Base-by-base conservation (phyloP, 2,113 vertebrate genomes). In the Gobiocypris rarus region DNA sequence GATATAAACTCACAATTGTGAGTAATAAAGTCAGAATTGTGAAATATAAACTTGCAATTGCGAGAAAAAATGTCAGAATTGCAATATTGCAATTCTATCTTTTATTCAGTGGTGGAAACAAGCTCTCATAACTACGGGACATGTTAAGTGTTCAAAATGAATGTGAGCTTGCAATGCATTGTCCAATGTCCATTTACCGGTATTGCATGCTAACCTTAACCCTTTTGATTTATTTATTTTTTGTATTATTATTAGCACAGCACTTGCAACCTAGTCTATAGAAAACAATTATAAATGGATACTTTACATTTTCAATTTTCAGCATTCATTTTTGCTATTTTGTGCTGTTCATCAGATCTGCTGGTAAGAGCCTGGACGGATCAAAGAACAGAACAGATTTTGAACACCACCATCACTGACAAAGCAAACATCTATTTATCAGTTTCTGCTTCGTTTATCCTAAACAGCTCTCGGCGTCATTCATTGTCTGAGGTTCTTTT, bases 361-460 rank as follows among this genome's bases (percentile, higher is more conserved):
- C 89, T 85, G 93, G 83, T 50, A 80, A 91, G 90, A 93, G 75
- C 73, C 84, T 31, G 75, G 77, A 71, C 89, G 91, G 83, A 91
- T 91, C 52, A 89, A 59, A 93, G 87, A 93, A 90, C 85, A 86
- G 38, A 38, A n/a, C n/a, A 90, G 85, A 22, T 90, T 56, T 81
- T 95, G 10, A 73, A 88, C 83, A 54, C 71, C 71, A 17, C 94
- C 77, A 91, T 81, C 50, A 41, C 69, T 79, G 92, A 93, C 56
- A 95, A 91, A 90, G 78, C 83, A 91, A 94, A 89, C 89, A 89
- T 92, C 34, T 81, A 70, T 84, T 76, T 65, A 84, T 45, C 71
- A 14, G 65, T 9, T 58, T 79, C 28, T 71, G 26, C 84, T 73
- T 67, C 11, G 28, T 38, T 69, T 76, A 48, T 28, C 50, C 26